These are phyloP conservation scores for Cavia aperea DNA, from an alignment of 2,113 vertebrate species.

Conservation along the genomic window DNA sequence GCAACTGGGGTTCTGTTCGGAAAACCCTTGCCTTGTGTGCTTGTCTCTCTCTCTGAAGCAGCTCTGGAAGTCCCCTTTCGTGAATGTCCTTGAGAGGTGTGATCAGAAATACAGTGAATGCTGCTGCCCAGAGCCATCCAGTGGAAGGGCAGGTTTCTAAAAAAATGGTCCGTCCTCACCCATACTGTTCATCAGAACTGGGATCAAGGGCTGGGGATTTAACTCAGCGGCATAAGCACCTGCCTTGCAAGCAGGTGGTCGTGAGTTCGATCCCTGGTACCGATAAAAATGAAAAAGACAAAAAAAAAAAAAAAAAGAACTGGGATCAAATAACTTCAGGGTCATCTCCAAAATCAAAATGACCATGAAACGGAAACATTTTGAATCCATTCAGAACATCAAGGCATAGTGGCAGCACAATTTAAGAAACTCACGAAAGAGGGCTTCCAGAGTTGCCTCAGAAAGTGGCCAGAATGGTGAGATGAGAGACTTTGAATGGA, in stretches of 20 bases:
- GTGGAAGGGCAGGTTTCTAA: background rate
- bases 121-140: background rate
- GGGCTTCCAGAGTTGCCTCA: background rate
- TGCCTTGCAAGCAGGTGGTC: no score
- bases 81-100: background rate
- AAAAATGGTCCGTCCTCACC: background rate
- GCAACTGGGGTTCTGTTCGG: background rate
- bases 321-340: background rate
- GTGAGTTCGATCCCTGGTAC: no score
- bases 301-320: background rate
- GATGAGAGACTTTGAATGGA: background rate
- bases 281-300: no score
- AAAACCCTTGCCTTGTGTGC: background rate
- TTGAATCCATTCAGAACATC: background rate
- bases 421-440: background rate
- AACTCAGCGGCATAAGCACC: no score
- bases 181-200: background rate
- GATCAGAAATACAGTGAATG: background rate
- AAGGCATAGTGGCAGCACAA: accelerated
- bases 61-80: background rate
- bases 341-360: background rate
- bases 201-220: background rate
- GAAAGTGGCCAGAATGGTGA: background rate
- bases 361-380: background rate
- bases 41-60: background rate